Percentiles rank a stretch among this genome's conserved stretches.
Evolutionary conservation across 2,113 vertebrate genomes (phyloP).

Genomic region (Psilopogon haemacephalus): DNA sequence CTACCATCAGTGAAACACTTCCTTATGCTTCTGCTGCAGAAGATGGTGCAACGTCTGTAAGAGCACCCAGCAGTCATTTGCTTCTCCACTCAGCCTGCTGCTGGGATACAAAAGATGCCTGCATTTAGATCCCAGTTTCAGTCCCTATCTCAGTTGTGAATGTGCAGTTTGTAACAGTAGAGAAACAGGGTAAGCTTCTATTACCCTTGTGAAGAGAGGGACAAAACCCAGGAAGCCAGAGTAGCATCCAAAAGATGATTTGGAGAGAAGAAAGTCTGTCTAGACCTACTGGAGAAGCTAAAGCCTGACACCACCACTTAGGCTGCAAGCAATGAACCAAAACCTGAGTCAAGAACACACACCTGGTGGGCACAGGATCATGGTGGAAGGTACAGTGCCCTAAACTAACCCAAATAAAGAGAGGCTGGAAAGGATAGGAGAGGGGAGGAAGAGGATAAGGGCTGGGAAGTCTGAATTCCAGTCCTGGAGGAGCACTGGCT

Average conservation of each 20-base stretch:
- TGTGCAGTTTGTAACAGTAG: too few species aligned
- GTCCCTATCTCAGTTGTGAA: not conserved
- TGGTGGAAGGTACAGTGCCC: not conserved
- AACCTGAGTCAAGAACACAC: not conserved
- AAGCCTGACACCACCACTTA: too few species aligned
- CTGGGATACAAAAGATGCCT: not conserved
- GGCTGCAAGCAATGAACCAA: not conserved
- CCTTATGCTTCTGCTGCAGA: not conserved
- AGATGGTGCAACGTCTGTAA: not conserved
- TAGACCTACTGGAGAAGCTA: fast-evolving
- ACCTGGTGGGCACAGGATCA: fast-evolving
- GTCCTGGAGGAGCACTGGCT: not conserved
- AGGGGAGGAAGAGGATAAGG: too few species aligned
- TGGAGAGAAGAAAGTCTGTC: too few species aligned
- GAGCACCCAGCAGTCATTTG: not conserved
- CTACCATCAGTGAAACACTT: not conserved
- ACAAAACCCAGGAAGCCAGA: not conserved
- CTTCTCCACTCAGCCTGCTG: not conserved
- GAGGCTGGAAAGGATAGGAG: not conserved
- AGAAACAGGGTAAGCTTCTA: fast-evolving
- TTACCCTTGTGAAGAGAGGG: not conserved
- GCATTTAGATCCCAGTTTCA: not conserved
- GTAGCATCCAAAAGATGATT: not conserved
- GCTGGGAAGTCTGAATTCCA: not conserved
- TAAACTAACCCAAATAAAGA: not conserved